phyloP scores from a whole-genome alignment of 2,888 invertebrate genomes.

The Drosophila rellima region DNA sequence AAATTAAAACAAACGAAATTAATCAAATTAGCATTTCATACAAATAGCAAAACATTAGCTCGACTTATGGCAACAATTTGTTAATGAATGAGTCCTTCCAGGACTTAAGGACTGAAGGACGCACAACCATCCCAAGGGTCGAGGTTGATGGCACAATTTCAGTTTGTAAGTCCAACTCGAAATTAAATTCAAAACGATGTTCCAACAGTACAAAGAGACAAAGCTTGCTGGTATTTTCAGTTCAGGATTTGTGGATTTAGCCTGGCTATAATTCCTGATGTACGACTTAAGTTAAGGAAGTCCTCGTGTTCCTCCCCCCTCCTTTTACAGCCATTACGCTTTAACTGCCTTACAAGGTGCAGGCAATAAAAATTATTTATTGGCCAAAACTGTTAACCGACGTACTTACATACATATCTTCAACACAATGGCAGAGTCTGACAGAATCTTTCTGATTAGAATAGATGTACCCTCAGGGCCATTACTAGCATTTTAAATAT shows the following conservation, averaged over 20 bases:
- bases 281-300: conserved; percentile 26
- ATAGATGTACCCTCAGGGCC: conserved; percentile 20
- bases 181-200: conserved; percentile 29
- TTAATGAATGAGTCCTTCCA: conserved; percentile 40
- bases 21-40: conserved; percentile 81
- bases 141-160: conserved; percentile 11
- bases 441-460: conserved; percentile 24
- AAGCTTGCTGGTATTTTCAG: conserved; percentile 1
- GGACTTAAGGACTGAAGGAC: background rate
- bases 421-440: conserved; percentile 20
- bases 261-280: conserved; percentile 31
- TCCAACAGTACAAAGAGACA: background rate
- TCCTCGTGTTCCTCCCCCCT: conserved; percentile 7
- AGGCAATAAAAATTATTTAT: conserved; percentile 80
- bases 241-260: background rate
- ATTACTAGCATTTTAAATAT: conserved; percentile 14
- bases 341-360: conserved; percentile 69
- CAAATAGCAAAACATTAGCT: conserved; percentile 76
- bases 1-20: conserved; percentile 72
- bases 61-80: conserved; percentile 75
- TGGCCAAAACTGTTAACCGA: conserved; percentile 40
- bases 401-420: conserved; percentile 17
- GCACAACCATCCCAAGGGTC: background rate
- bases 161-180: conserved; percentile 11
- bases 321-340: conserved; percentile 22